Evolutionary conservation across 2,888 invertebrate species (phyloP).

Genomic region (Sussaba pulchella): DNA sequence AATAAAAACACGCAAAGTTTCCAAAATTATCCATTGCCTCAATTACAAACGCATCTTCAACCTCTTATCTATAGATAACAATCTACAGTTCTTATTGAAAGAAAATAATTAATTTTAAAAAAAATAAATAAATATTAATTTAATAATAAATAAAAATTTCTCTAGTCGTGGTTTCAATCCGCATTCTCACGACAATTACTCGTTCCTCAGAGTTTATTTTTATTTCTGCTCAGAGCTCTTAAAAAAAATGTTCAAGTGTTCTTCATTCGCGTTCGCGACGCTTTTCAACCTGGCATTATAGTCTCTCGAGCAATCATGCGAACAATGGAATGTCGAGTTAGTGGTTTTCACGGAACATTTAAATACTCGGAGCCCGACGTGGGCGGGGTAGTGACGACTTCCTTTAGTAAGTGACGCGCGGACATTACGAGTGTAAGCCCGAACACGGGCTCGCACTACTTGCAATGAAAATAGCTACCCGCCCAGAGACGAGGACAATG

Average conservation of each 20-base stretch:
- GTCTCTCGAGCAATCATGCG: slow-evolving; percentile 5
- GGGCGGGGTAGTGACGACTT: slow-evolving; percentile 18
- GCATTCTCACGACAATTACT: neutral
- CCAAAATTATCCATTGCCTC: no score
- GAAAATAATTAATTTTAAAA: neutral
- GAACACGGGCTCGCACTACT: slow-evolving; percentile 51
- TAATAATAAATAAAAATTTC: neutral
- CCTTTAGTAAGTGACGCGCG: neutral
- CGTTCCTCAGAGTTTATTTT: neutral
- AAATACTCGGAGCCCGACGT: slow-evolving; percentile 57
- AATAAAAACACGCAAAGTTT: no score
- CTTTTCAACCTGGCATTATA: neutral
- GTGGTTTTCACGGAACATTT: slow-evolving; percentile 55
- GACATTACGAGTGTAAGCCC: slow-evolving; percentile 31
- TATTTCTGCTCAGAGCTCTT: neutral
- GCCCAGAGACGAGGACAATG: slow-evolving; percentile 3
- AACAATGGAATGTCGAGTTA: slow-evolving; percentile 43
- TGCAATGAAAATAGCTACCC: slow-evolving; percentile 9
- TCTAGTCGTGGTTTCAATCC: neutral
- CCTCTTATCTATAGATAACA: no score
- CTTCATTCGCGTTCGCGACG: neutral
- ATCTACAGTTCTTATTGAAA: neutral
- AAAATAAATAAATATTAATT: neutral
- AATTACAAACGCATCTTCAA: no score
- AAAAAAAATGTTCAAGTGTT: neutral